Evolutionary conservation across 2,888 invertebrate species (phyloP).

Genomic region (Cheilosia urbana): DNA sequence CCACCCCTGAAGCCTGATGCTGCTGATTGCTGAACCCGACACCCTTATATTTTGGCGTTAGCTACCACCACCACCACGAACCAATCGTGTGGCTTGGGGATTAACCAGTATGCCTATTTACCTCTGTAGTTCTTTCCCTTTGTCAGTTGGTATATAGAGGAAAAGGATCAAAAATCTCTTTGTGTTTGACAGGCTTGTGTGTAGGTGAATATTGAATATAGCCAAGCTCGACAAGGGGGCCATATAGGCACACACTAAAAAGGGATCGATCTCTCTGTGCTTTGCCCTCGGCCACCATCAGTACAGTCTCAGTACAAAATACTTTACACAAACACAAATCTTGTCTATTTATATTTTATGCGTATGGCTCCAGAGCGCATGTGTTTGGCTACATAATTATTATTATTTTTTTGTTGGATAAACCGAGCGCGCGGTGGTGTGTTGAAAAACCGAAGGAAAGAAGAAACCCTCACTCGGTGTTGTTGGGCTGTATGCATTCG

Average conservation of each 20-base stretch:
- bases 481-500: slow-evolving; percentile 47
- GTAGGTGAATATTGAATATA: slow-evolving; percentile 21
- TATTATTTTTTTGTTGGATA: slow-evolving; percentile 20
- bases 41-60: slow-evolving; percentile 35
- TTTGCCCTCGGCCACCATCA: slow-evolving; percentile 48
- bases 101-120: slow-evolving; percentile 3
- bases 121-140: slow-evolving; percentile 13
- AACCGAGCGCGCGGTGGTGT: slow-evolving; percentile 38
- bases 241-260: slow-evolving; percentile 12
- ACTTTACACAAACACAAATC: slow-evolving; percentile 38
- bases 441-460: slow-evolving; percentile 68
- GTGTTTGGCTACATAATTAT: slow-evolving; percentile 57
- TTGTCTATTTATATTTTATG: slow-evolving; percentile 65
- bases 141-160: slow-evolving; percentile 1
- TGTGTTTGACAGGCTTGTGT: slow-evolving; percentile 3
- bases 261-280: slow-evolving; percentile 69
- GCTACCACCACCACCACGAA: neutral
- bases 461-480: slow-evolving; percentile 74
- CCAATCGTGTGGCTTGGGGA: slow-evolving; percentile 35
- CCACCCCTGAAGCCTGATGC: slow-evolving; percentile 24
- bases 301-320: slow-evolving; percentile 3
- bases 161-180: slow-evolving; percentile 68
- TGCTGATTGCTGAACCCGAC: slow-evolving; percentile 6
- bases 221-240: slow-evolving; percentile 15
- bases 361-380: slow-evolving; percentile 65